A percentile compares a stretch with the other conserved stretches of the same genome.
These are phyloP conservation scores for Cherax destructor DNA, from an alignment of 1,140 invertebrate genomes.

Conservation along the genomic window DNA sequence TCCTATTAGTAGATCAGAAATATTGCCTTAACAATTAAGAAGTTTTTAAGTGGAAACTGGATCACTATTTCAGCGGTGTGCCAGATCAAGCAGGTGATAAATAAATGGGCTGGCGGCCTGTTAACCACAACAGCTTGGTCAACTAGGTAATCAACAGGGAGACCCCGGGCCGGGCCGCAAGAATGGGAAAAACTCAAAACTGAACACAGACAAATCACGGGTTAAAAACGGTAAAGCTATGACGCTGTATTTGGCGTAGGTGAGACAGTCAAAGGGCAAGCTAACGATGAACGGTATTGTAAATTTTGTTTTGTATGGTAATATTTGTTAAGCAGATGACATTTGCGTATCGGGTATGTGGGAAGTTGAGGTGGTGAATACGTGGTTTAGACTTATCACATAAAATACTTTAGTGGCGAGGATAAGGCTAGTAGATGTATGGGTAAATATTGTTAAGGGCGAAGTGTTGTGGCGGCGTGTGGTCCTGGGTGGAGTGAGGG, in stretches of 20 bases:
- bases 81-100: too few species aligned
- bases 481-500: constrained; percentile 57
- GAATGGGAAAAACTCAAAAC: too few species aligned
- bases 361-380: neutral
- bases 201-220: too few species aligned
- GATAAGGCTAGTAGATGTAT: constrained; percentile 23
- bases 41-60: too few species aligned
- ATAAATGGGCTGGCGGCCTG: too few species aligned
- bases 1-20: too few species aligned
- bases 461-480: constrained; percentile 47
- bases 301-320: neutral
- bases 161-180: too few species aligned
- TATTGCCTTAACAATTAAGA: too few species aligned
- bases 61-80: too few species aligned
- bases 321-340: neutral
- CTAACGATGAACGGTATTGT: neutral
- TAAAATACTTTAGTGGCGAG: neutral
- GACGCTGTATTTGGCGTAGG: neutral
- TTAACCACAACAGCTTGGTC: too few species aligned
- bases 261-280: neutral
- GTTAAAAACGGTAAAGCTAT: too few species aligned
- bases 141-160: too few species aligned
- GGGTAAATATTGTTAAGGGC: constrained; percentile 26
- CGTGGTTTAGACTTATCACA: neutral
- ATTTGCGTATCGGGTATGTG: neutral